These are phyloP conservation scores for Xylocampa areola DNA, from an alignment of 2,888 invertebrate genomes.

Conservation along the genomic window DNA sequence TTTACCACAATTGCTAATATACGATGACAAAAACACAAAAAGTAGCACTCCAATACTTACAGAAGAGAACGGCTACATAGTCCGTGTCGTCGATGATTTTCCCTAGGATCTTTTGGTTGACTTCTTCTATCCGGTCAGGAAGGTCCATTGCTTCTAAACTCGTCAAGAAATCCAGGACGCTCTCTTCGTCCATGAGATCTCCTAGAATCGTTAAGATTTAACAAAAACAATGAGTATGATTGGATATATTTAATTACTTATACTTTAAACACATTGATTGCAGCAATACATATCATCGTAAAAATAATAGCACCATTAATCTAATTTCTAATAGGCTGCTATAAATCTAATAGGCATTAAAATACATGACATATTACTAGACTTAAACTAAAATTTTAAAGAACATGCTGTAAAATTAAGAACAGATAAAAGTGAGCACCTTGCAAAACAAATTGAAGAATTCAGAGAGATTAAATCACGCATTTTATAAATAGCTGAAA, in stretches of 20 bases:
- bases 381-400: conserved; percentile 1
- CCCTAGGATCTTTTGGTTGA: conserved; percentile 96
- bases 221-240: conserved; percentile 14
- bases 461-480: conserved; percentile 47
- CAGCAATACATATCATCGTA: background rate
- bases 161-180: conserved; percentile 97
- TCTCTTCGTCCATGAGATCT: conserved; percentile 98
- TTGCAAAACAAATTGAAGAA: conserved; percentile 32
- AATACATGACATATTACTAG: conserved; percentile 10
- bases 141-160: conserved; percentile 98
- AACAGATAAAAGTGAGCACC: conserved; percentile 11
- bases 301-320: background rate
- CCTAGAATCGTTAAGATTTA: conserved; percentile 87
- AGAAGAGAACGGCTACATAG: conserved; percentile 97
- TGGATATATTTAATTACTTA: background rate
- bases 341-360: conserved; percentile 6
- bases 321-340: background rate
- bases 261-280: too few relatives aligned
- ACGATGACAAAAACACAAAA: conserved; percentile 73
- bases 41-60: conserved; percentile 91
- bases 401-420: conserved; percentile 15
- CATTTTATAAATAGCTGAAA: conserved; percentile 53
- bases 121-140: conserved; percentile 98
- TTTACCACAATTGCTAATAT: conserved; percentile 83
- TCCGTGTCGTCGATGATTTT: conserved; percentile 97